Evolutionary conservation across 2,888 invertebrate species (phyloP), one percentile per base, ranked within the genome.

Genomic region (Allacma fusca): DNA sequence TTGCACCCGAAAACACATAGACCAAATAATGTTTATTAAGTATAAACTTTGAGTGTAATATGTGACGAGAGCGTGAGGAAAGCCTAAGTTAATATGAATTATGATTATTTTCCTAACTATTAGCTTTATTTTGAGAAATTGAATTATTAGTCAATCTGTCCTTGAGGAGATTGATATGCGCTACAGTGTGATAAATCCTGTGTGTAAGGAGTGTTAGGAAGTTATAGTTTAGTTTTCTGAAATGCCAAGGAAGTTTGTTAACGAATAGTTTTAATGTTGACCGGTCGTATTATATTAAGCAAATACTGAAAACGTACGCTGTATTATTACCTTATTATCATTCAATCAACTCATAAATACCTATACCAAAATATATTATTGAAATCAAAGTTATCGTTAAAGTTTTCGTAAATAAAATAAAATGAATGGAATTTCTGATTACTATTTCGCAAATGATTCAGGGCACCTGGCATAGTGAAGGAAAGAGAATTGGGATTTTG

Each of bases 161-260:
- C 9, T 34, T 34, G 34, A 34, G 34, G 34, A 34, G 34, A 50
- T 50, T 62, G 62, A 62, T 62, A 24, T 62, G 62, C 21, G 62
- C 62, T 62, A 62, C 12, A 2, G 62, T 62, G 62, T 62, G 62
- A 62, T 62, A 62, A 62, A 62, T 62, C n/a, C 19, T 62, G 62
- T 24, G 62, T 62, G 62, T 26, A 16, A 4, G 34, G 62, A 9
- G 16, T 62, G 24, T 62, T 62, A 26, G 7, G 21, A 9, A 50
- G 50, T 50, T 50, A 50, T 16, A 50, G 7, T 59, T 16, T 26
- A 24, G 19, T 62, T 62, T 21, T 24, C 62, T 12, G 26, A 62
- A 23, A 62, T 62, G 62, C 62, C 62, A 62, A 62, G 62, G 23
- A 13, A 23, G 24, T 23, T 62, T 62, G 62, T 62, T 62, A 62